Conservation (phyloP, 2,113 vertebrate genomes). For the Catharus bicknelli region DNA sequence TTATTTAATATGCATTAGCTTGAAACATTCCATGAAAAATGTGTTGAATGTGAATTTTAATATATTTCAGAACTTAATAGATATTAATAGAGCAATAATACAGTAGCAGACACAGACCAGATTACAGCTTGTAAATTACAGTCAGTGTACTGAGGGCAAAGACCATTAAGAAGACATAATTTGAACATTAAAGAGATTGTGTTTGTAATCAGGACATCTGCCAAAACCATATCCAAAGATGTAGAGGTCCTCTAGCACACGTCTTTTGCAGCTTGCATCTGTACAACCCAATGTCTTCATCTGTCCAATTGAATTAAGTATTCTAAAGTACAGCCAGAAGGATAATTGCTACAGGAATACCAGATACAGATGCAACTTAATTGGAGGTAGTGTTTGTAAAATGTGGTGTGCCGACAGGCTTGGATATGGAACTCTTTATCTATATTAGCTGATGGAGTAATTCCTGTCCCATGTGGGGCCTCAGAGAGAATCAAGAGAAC, state of each 20-base stretch:
- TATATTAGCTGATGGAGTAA: not conserved
- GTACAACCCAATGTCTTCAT: not conserved
- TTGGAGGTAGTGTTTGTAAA: not conserved
- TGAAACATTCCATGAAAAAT: constrained; percentile 24
- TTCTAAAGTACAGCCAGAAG: constrained; percentile 2
- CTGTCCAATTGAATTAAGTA: not conserved
- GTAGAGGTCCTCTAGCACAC: not conserved
- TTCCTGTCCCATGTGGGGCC: not conserved
- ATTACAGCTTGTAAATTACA: constrained; percentile 45
- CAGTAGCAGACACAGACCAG: constrained; percentile 9
- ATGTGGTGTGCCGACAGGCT: not conserved
- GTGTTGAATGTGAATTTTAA: not conserved
- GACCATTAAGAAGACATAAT: constrained; percentile 46
- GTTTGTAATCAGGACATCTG: constrained; percentile 33
- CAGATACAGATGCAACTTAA: not conserved
- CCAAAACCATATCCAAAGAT: constrained; percentile 2
- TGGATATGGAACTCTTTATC: not conserved
- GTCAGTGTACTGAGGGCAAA: constrained; percentile 9
- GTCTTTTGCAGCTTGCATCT: constrained; percentile 1
- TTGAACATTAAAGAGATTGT: constrained; percentile 33
- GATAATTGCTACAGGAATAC: not conserved
- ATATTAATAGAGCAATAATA: constrained; percentile 56
- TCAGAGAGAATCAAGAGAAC: not conserved
- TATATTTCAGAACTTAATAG: constrained; percentile 45
- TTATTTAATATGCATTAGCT: constrained; percentile 27